Percentiles rank a stretch among this genome's conserved stretches.
Evolutionary conservation across 1,140 invertebrate genomes (phyloP).

Genomic region (Periplaneta americana): DNA sequence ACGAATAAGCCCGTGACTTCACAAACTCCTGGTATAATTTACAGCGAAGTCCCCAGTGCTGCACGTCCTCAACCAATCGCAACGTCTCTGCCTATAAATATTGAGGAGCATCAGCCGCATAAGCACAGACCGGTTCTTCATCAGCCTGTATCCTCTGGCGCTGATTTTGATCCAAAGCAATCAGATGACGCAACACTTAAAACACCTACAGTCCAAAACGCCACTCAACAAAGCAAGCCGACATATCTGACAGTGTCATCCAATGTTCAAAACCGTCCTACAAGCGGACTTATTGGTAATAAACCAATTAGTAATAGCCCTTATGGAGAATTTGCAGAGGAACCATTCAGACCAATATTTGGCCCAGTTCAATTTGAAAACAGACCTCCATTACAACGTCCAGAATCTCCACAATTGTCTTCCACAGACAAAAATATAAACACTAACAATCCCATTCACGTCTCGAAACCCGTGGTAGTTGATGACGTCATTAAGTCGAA

Average conservation of each 20-base stretch:
- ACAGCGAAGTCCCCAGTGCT: not conserved
- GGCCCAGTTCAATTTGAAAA: constrained; percentile 6
- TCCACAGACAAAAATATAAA: not conserved
- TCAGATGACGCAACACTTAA: not conserved
- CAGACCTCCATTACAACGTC: not conserved
- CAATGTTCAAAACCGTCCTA: too few relatives aligned
- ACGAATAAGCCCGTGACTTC: not conserved
- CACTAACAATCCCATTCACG: too few relatives aligned
- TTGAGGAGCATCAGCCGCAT: too few relatives aligned
- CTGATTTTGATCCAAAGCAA: not conserved
- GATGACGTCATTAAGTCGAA: not conserved
- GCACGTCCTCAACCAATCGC: not conserved
- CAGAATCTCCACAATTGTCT: not conserved
- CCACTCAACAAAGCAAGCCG: not conserved
- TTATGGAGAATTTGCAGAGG: constrained; percentile 31
- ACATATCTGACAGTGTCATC: not conserved
- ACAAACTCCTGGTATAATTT: not conserved
- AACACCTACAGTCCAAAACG: too few relatives aligned
- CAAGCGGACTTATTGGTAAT: constrained; percentile 40
- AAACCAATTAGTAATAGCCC: constrained; percentile 39
- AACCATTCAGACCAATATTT: constrained; percentile 33
- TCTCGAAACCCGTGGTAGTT: not conserved
- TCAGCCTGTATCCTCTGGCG: not conserved
- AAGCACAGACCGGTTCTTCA: not conserved
- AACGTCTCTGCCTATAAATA: not conserved